Conservation (phyloP, 2,888 invertebrate genomes). For the Plebejus argus region DNA sequence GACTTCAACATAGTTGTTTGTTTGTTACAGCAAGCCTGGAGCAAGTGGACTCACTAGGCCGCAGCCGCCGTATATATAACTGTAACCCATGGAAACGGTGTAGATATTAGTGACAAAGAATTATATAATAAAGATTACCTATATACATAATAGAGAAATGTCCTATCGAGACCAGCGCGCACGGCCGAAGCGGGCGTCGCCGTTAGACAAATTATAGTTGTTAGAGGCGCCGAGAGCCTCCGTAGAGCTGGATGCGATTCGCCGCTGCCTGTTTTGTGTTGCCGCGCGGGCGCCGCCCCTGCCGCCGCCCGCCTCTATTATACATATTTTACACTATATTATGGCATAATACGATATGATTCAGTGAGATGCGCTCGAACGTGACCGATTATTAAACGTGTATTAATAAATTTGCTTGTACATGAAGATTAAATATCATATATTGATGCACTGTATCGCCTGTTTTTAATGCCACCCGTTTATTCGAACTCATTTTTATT, state of each 20-base stretch:
- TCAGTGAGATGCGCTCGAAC: conserved; percentile 64
- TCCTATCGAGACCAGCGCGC: conserved; percentile 66
- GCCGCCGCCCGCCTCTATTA: conserved; percentile 59
- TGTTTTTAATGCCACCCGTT: conserved; percentile 78
- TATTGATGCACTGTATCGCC: conserved; percentile 86
- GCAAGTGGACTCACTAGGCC: conserved; percentile 76
- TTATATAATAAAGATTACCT: conserved; percentile 80
- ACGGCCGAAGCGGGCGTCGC: conserved; percentile 63
- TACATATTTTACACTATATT: conserved; percentile 73
- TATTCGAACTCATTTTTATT: conserved; percentile 62
- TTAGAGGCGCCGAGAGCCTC: conserved; percentile 53
- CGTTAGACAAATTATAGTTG: conserved; percentile 48
- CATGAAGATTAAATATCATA: conserved; percentile 88
- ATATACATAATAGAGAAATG: conserved; percentile 78
- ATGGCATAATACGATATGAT: conserved; percentile 80
- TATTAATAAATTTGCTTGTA: conserved; percentile 87
- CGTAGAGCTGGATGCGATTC: conserved; percentile 70
- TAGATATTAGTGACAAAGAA: conserved; percentile 81
- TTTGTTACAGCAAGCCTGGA: conserved; percentile 63
- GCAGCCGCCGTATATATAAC: conserved; percentile 60
- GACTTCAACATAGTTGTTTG: not conserved
- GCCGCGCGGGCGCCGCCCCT: conserved; percentile 58
- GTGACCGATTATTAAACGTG: conserved; percentile 71
- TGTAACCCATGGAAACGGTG: conserved; percentile 77
- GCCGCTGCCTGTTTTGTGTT: conserved; percentile 63